Conservation (phyloP, 2,797 vertebrate genomes). For the Hypotaenidia philippensis region DNA sequence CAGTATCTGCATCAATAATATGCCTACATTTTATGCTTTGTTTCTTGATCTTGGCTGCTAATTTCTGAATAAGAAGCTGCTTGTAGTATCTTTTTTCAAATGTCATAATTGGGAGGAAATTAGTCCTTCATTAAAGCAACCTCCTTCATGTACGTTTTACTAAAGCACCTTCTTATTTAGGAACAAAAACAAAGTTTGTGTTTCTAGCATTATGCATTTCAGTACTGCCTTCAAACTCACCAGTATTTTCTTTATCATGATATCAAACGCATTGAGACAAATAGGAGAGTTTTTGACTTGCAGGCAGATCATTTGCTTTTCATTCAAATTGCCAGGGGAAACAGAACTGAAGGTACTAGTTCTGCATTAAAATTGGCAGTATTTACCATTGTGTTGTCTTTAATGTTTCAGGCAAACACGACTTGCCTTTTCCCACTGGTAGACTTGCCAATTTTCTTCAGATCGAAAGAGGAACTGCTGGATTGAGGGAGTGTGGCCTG, state of each 20-base stretch:
- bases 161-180: slow-evolving; percentile 60
- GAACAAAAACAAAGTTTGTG: slow-evolving; percentile 12
- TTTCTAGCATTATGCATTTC: slow-evolving; percentile 58
- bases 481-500: not conserved
- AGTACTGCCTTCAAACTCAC: slow-evolving; percentile 62
- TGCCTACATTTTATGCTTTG: slow-evolving; percentile 48
- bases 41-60: slow-evolving; percentile 26
- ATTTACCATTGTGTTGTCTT: not conserved
- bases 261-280: not conserved
- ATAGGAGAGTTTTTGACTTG: not conserved
- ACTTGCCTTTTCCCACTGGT: not conserved
- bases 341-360: not conserved
- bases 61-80: slow-evolving; percentile 67
- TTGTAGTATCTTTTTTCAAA: not conserved
- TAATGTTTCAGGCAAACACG: not conserved
- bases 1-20: slow-evolving; percentile 49
- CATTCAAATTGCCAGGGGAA: not conserved
- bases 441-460: slow-evolving; percentile 21
- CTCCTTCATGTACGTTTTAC: not conserved
- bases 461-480: not conserved
- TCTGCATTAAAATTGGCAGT: not conserved
- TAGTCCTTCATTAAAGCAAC: slow-evolving; percentile 22
- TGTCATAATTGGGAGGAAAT: not conserved
- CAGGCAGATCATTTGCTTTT: not conserved
- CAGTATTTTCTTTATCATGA: slow-evolving; percentile 4